These are phyloP conservation scores for Tetranychus truncatus DNA, from an alignment of 2,888 invertebrate genomes.

Conservation along the genomic window DNA sequence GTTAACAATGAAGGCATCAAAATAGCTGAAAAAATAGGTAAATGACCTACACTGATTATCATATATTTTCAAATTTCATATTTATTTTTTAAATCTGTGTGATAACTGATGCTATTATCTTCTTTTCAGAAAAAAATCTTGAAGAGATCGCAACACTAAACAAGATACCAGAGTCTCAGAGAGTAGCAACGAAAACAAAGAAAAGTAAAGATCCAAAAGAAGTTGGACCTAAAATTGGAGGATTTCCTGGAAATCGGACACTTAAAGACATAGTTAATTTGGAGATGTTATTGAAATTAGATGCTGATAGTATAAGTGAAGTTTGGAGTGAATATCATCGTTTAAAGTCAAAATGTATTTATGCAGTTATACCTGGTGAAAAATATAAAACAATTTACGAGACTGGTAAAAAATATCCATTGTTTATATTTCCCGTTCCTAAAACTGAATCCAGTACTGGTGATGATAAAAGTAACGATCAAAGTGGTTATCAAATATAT, in stretches of 20 bases:
- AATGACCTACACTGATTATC: neutral
- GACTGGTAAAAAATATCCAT: constrained; percentile 19
- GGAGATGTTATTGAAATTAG: constrained; percentile 52
- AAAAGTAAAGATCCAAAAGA: neutral
- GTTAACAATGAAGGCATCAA: neutral
- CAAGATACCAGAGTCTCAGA: neutral
- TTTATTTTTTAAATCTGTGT: neutral
- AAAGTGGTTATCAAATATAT: constrained; percentile 57
- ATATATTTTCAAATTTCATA: neutral
- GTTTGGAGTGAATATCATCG: constrained; percentile 68
- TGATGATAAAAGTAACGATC: constrained; percentile 42
- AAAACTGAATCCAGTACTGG: neutral
- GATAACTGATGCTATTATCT: neutral
- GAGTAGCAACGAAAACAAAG: neutral
- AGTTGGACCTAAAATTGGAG: constrained; percentile 10
- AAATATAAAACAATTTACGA: constrained; percentile 19
- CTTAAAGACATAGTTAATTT: constrained; percentile 47
- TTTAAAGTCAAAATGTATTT: constrained; percentile 49
- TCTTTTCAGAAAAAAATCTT: neutral
- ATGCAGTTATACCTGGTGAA: constrained; percentile 46
- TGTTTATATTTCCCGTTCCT: constrained; percentile 31
- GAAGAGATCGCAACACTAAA: neutral
- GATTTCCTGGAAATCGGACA: constrained; percentile 38
- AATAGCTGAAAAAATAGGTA: constrained; percentile 4
- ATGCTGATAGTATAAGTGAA: constrained; percentile 46